A percentile compares a stretch with the other conserved stretches of the same genome.
Evolutionary conservation across 2,797 vertebrate genomes (phyloP).

Genomic region (Megalops cyprinoides): DNA sequence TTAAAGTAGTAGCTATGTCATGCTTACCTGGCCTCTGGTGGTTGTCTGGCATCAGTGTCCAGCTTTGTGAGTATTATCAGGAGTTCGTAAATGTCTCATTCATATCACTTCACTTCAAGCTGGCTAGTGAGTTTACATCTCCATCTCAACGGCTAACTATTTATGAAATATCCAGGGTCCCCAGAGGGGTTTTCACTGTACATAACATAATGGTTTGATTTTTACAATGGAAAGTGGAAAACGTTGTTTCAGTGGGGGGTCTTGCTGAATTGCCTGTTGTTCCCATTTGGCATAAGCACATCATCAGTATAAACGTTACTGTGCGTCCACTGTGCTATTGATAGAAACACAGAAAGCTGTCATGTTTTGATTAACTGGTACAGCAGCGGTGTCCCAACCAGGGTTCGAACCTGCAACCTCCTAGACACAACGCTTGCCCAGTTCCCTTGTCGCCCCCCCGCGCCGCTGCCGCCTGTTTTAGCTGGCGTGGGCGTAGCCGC

Average conservation of each 20-base stretch:
- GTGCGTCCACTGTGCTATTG: neutral
- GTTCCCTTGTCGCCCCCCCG: neutral
- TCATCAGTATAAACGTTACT: neutral
- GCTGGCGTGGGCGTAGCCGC: neutral
- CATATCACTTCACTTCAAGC: no score
- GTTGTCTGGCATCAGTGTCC: neutral
- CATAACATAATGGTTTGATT: no score
- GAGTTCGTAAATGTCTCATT: neutral
- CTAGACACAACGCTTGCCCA: neutral
- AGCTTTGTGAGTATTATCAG: neutral
- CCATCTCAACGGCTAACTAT: neutral
- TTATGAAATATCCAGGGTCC: neutral
- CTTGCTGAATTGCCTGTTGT: neutral
- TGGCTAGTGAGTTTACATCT: neutral
- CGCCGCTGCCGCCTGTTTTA: neutral
- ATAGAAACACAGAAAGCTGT: neutral
- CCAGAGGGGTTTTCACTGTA: no score
- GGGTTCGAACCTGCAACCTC: neutral
- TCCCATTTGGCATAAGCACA: neutral
- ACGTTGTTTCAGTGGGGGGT: neutral
- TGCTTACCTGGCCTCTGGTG: no score
- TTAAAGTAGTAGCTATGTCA: no score
- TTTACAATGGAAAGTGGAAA: neutral
- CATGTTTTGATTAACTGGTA: neutral
- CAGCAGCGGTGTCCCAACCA: neutral